Base-by-base conservation (phyloP, 2,888 invertebrate genomes). In the Notodonta dromedarius region DNA sequence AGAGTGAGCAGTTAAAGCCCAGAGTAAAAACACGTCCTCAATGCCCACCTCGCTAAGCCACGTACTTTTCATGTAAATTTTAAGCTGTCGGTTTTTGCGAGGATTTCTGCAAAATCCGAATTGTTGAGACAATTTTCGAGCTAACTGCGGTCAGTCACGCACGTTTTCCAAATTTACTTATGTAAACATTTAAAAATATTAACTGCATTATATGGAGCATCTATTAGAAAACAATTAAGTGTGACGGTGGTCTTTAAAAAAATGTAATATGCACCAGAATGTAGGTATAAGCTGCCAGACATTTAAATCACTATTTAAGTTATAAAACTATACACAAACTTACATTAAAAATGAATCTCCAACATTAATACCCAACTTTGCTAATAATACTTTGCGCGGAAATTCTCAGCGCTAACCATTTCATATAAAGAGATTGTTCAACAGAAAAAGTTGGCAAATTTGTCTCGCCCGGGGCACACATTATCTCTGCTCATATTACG, bases 11-110 rank as follows among this genome's bases (percentile, higher is more conserved):
- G 83, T 85, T 82, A 82, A 83, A 81, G 71, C 83, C 78, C 70
- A 80, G 85, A 84, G 85, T 85, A 85, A 83, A 85, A 86, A 85
- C 81, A 83, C 83, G 78, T 82, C 76, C 76, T 71, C 77, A 66
- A 60, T 70, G 70, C 67, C 71, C 76, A 75, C 67, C 73, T 62
- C 76, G 77, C 74, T 84, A 81, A 86, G 79, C 84, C 84, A 80
- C 80, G 82, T 85, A 84, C 83, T 85, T 85, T 83, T 86, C 80
- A 85, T 87, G 85, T 86, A 83, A 84, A 87, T 86, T 86, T 86
- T 80, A 86, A 85, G 85, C 82, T 81, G 80, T 79, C 79, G 76
- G 76, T 80, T 85, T 85, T 86, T 84, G 76, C 79, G 67, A 79
- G 83, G 79, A 83, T 84, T 83, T 81, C 71, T 70, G 66, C 75